Conservation (phyloP, 2,113 vertebrate species). For the Seriola rivoliana region DNA sequence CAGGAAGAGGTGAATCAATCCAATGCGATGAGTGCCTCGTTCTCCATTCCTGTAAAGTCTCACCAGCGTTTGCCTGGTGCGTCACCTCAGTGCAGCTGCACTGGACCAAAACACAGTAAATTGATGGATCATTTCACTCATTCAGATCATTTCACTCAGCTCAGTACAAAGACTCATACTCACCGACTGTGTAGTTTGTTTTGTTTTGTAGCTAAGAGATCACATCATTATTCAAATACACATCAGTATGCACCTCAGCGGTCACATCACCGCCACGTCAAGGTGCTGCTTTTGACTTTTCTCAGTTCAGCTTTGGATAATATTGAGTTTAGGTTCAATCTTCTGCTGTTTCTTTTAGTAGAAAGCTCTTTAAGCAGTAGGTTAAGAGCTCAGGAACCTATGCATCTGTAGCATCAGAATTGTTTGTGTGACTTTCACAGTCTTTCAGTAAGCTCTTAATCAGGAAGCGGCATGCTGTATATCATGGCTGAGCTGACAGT, state of each 20-base stretch:
- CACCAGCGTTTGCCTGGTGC: background rate
- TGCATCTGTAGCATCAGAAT: background rate
- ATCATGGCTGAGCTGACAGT: slow-evolving; percentile 29
- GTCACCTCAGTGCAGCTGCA: background rate
- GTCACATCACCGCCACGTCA: background rate
- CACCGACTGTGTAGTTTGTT: background rate
- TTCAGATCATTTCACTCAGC: slow-evolving; percentile 16
- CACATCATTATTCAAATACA: slow-evolving; percentile 26
- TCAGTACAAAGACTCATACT: background rate
- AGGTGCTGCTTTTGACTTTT: background rate
- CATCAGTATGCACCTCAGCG: slow-evolving; percentile 1
- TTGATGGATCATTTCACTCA: background rate
- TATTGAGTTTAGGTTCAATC: background rate
- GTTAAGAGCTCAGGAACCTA: background rate
- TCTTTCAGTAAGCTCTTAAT: background rate
- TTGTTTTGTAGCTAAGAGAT: slow-evolving; percentile 19
- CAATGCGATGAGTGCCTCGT: background rate
- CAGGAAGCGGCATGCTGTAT: background rate
- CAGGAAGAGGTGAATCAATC: background rate
- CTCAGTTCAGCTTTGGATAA: background rate
- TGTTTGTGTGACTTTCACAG: slow-evolving; percentile 5
- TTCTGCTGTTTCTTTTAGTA: background rate
- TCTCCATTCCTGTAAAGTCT: background rate
- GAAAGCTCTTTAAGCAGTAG: background rate
- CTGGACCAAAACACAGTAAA: slow-evolving; percentile 4